A percentile compares a stretch with the other conserved stretches of the same genome.
These are phyloP conservation scores for Yponomeuta cagnagella DNA, from an alignment of 2,888 invertebrate genomes.

Conservation along the genomic window DNA sequence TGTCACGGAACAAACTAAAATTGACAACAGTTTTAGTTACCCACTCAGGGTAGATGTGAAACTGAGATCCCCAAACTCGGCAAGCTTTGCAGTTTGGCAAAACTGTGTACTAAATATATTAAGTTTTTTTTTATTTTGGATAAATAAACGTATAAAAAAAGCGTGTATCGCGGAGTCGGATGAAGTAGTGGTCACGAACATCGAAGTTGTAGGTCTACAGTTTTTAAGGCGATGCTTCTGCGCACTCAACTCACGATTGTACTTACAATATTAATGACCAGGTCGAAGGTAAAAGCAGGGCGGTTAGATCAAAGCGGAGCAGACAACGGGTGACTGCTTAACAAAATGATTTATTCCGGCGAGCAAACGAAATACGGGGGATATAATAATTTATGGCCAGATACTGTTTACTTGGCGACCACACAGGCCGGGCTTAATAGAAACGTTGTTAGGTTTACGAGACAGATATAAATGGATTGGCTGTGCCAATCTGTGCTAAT, in stretches of 20 bases:
- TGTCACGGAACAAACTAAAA: no score
- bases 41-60: no score
- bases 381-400: constrained; percentile 34
- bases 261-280: constrained; percentile 43
- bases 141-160: no score
- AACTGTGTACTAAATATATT: no score
- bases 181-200: no score
- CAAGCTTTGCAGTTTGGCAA: no score
- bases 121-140: no score
- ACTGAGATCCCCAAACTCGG: no score
- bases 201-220: no score
- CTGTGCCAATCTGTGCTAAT: not conserved
- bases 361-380: constrained; percentile 23
- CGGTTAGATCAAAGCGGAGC: constrained; percentile 56
- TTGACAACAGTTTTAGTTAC: no score
- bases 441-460: constrained; percentile 14
- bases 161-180: no score
- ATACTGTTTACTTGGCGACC: constrained; percentile 33
- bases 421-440: constrained; percentile 21
- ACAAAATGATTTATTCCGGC: constrained; percentile 34
- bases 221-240: not conserved
- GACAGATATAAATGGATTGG: constrained; percentile 5
- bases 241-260: not conserved
- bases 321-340: constrained; percentile 19
- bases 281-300: constrained; percentile 65